phyloP scores from a whole-genome alignment of 1,140 invertebrate species.

The Dendroctonus valens region DNA sequence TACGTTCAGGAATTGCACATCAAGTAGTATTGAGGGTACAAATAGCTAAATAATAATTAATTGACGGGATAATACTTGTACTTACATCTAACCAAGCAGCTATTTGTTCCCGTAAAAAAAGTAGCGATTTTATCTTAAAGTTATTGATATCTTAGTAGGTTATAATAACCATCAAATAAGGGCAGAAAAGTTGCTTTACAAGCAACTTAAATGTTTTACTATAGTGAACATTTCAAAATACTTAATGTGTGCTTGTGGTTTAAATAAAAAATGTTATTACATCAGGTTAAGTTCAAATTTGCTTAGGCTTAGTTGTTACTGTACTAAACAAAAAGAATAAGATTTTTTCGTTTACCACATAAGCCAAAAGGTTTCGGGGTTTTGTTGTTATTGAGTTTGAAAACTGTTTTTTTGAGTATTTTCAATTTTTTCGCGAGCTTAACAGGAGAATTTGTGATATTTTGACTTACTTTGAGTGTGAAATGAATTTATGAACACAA shows the following conservation, averaged over 20 bases:
- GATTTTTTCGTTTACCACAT: slow-evolving; percentile 14
- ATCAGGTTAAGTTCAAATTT: too few relatives aligned
- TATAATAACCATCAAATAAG: slow-evolving; percentile 31
- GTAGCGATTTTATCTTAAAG: too few relatives aligned
- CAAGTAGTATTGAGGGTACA: too few relatives aligned
- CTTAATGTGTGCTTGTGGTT: slow-evolving; percentile 32
- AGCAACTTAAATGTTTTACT: slow-evolving; percentile 23
- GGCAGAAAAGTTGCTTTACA: slow-evolving; percentile 32
- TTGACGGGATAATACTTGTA: too few relatives aligned
- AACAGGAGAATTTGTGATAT: too few relatives aligned
- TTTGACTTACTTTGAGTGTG: too few relatives aligned
- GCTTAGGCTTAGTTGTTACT: not conserved
- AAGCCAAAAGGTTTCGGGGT: slow-evolving; percentile 9
- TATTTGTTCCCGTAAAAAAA: too few relatives aligned
- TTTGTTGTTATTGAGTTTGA: not conserved
- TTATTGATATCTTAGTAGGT: slow-evolving; percentile 17
- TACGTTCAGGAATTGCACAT: not conserved
- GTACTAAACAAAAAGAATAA: not conserved
- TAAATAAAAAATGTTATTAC: not conserved
- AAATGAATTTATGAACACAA: too few relatives aligned
- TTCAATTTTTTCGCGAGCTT: too few relatives aligned
- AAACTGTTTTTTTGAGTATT: not conserved
- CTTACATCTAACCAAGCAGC: too few relatives aligned
- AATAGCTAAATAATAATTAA: too few relatives aligned
- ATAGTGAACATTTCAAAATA: slow-evolving; percentile 15